phyloP scores from a whole-genome alignment of 2,113 vertebrate species.

The Anolis carolinensis region DNA sequence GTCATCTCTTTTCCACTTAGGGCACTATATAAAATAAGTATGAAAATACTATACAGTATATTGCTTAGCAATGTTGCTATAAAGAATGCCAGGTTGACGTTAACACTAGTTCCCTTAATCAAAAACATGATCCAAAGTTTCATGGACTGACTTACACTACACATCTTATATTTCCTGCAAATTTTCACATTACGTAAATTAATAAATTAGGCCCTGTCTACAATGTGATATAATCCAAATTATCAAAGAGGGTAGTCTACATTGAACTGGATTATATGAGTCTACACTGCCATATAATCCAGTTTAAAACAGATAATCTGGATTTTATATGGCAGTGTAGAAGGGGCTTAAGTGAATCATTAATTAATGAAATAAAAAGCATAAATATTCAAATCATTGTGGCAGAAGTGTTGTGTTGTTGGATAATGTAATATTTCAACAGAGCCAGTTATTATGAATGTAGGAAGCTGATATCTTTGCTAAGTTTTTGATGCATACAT shows the following conservation, averaged over 20 bases:
- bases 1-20: conserved; percentile 28
- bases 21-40: conserved; percentile 42
- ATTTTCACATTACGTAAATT: background rate
- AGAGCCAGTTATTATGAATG: conserved; percentile 12
- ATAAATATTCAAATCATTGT: conserved; percentile 39
- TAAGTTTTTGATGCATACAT: background rate
- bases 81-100: conserved; percentile 33
- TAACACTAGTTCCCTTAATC: too few species aligned
- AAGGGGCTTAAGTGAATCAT: background rate
- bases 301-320: too few species aligned
- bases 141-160: background rate
- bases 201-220: background rate
- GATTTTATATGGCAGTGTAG: too few species aligned
- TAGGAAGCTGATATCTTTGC: conserved; percentile 40
- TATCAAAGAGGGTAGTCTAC: too few species aligned
- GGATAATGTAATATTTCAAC: conserved; percentile 24
- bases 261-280: too few species aligned
- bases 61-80: conserved; percentile 49
- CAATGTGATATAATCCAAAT: too few species aligned
- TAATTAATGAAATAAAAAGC: conserved; percentile 43
- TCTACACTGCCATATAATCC: too few species aligned
- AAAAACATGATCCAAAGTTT: too few species aligned
- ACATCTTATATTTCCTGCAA: conserved; percentile 22
- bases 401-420: conserved; percentile 40
- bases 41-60: conserved; percentile 39